Evolutionary conservation across 1,140 invertebrate genomes (phyloP), one percentile per base, ranked within the genome.

Genomic region (Aporrectodea caliginosa): DNA sequence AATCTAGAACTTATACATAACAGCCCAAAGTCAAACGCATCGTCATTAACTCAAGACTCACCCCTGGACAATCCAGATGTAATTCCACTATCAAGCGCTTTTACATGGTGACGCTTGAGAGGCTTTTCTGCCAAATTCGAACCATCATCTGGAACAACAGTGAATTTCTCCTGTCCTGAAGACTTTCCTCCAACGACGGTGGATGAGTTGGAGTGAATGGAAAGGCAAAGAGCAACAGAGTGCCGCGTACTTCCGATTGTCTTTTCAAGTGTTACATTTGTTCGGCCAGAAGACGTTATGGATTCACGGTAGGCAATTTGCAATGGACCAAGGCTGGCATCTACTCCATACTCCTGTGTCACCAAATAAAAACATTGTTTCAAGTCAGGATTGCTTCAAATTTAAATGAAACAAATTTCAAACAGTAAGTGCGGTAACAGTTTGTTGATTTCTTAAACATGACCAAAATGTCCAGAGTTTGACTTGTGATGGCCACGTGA

Each of bases 241-340:
- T 88, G 85, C 35, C 78, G 81, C 1, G 75, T 75, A 0, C 85
- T 84, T 16, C 84, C 85, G 32, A 97, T 92, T 84, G 91, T 92
- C 82, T 92, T 91, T 82, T 94, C 91, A 0, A 92, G 82, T 2
- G 84, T 85, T 31, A 91, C 86, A 22, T 69, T 76, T 32, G 34
- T 73, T 35, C 34, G 79, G 32, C 33, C 74, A 35, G 35, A 27
- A 0, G 88, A 83, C 0, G 87, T 84, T 32, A 95, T 89, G 1
- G 92, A 91, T 90, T 98, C 96, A 82, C 92, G 92, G 84, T 98
- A 98, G 1, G 96, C 93, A 77, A 99, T 96, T 90, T 97, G 95
- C n/a, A 98, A 87, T 0, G 93, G 92, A 0, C 98, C 97, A n/a
- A 99, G 86, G 82, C 97, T 93, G 1, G 92, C 95, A 58, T 99